Base-by-base conservation (phyloP, 2,888 invertebrate genomes). In the Yponomeuta plumbellus region DNA sequence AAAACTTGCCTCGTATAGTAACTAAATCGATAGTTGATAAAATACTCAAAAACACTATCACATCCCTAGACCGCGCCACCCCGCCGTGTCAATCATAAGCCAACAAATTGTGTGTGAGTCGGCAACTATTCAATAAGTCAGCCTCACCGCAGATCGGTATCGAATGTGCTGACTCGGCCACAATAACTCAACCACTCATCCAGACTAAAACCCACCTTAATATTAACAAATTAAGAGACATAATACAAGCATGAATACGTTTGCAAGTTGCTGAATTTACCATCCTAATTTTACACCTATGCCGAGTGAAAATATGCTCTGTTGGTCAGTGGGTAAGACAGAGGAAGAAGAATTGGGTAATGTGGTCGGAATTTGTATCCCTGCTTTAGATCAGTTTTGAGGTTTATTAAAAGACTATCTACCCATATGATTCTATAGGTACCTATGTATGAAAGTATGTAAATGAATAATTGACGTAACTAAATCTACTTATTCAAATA, bases 91-190 rank as follows among this genome's bases (percentile, higher is more conserved):
- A 80, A 82, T 86, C 73, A 85, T 82, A 81, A 81, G 76, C 80
- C 79, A 76, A 80, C 83, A 85, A 87, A 87, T 86, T 88, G 86
- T 86, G 79, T 82, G 83, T 84, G 85, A 84, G 79, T 85, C 80
- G 79, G 78, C 83, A 81, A 80, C 84, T 87, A 86, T 87, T 87
- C 87, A 87, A 86, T 88, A 87, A 86, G 76, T 78, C 80, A 78
- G 76, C 77, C 79, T 83, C 78, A 79, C 79, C 80, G 77, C 77
- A 80, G 87, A 88, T 86, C 80, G 76, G 76, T 86, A 85, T 87
- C 86, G 75, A 75, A 70, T 62, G 64, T 57, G 61, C n/a, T 61
- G 34, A 21, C 61, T 26, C 17, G 26, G n/a, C 61, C 23, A 61
- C n/a, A 34, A 13, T 61, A 61, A 11, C 26, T 34, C 17, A 10